Evolutionary conservation across 2,888 invertebrate genomes (phyloP), one percentile per base, ranked within the genome.

Genomic region (Noctua janthe): DNA sequence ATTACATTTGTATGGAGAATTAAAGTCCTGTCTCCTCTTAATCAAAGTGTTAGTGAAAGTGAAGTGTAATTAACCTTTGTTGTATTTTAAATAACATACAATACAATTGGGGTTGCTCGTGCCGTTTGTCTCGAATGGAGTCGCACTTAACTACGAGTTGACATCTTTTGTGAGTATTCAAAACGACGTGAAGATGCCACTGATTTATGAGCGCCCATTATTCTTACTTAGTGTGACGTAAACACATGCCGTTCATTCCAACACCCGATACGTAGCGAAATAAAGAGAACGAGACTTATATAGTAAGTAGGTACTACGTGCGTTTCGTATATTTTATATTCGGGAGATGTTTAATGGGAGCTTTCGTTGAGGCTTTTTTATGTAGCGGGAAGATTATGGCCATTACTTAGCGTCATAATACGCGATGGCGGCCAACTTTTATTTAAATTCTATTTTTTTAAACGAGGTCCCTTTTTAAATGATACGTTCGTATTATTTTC

Each of bases 201-300:
- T 95, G 95, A 96, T 95, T 95, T 95, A 96, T 95, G 93, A 92
- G 84, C 87, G 85, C 85, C 92, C 94, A 95, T 96, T 95, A 95
- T 93, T 96, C 96, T 95, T 95, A 94, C 95, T 95, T 95, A 95
- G 88, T 88, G 92, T 91, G 95, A 95, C 94, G 94, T 94, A 94
- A 95, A 95, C 95, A 95, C 94, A 95, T 95, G 95, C 95, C 93
- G 91, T 92, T 93, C 93, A 92, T 91, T 90, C 89, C 87, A 79
- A 85, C 86, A 76, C 83, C 88, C 80, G 80, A 89, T 86, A 88
- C 85, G 76, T 78, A 70, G 73, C 74, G 81, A 84, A 89, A 89
- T 89, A 89, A 86, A 86, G 84, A 82, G 86, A 83, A 79, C 72
- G 81, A 74, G 78, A 81, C 79, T 83, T 78, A 69, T 69, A 47